phyloP scores from a whole-genome alignment of 1,140 invertebrate species.

The Pachypeltis micranthus region DNA sequence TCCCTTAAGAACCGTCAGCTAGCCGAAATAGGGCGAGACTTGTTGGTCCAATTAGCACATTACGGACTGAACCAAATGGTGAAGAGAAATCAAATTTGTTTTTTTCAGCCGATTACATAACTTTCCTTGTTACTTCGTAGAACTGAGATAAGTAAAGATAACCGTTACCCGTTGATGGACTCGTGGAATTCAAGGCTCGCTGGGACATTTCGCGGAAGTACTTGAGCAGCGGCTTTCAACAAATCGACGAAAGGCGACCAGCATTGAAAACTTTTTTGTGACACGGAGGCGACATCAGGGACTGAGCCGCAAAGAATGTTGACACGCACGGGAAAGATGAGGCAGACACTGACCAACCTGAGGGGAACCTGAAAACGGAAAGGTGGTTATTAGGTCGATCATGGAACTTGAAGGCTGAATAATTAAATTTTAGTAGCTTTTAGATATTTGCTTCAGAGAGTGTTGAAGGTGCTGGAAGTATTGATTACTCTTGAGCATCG shows the following conservation, averaged over 20 bases:
- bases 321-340: slow-evolving; percentile 60
- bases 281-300: slow-evolving; percentile 56
- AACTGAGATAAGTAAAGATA: no score
- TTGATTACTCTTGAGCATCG: no score
- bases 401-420: background rate
- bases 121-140: no score
- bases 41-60: no score
- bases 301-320: slow-evolving; percentile 64
- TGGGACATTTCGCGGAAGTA: slow-evolving; percentile 52
- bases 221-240: slow-evolving; percentile 47
- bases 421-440: no score
- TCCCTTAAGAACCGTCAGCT: no score
- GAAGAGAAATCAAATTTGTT: no score
- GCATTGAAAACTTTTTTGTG: slow-evolving; percentile 55
- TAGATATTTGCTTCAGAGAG: no score
- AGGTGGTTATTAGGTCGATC: background rate
- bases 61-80: no score
- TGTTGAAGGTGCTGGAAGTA: no score
- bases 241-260: slow-evolving; percentile 58
- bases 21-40: no score
- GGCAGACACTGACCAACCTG: slow-evolving; percentile 58
- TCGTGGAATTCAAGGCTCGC: slow-evolving; percentile 44
- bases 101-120: no score
- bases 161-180: slow-evolving; percentile 49
- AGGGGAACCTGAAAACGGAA: slow-evolving; percentile 55